Evolutionary conservation across 2,113 vertebrate species (phyloP).

Genomic region (Chelonoidis abingdonii): DNA sequence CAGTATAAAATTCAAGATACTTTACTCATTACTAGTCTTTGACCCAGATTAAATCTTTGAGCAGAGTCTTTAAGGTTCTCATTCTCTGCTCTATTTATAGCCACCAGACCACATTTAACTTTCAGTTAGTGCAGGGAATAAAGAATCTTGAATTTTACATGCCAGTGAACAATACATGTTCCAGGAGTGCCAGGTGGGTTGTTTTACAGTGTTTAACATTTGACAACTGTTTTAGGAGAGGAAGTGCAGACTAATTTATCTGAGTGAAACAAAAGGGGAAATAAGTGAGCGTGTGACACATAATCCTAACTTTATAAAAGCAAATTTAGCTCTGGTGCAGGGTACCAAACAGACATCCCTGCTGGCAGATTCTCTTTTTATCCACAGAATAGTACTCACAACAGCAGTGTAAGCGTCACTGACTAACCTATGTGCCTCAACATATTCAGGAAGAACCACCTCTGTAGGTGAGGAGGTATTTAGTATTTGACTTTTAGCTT

Average conservation of each 20-base stretch:
- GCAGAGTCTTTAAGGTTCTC: not conserved
- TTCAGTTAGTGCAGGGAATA: not conserved
- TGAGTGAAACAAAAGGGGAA: slow-evolving; percentile 1
- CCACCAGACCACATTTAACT: not conserved
- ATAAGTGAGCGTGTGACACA: not conserved
- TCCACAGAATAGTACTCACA: not conserved
- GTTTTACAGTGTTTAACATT: not conserved
- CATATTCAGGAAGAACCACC: not conserved
- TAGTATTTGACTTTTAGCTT: not conserved
- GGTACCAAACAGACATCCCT: not conserved
- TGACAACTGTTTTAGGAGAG: not conserved
- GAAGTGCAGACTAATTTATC: slow-evolving; percentile 25
- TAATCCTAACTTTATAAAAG: fast-evolving
- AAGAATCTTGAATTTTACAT: fast-evolving
- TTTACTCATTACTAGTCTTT: not conserved
- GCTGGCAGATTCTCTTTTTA: not conserved
- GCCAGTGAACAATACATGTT: fast-evolving
- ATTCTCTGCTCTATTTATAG: slow-evolving; percentile 8
- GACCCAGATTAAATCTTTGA: not conserved
- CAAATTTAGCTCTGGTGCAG: not conserved
- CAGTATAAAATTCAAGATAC: not conserved
- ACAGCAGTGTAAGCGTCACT: not conserved
- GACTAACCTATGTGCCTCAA: not conserved
- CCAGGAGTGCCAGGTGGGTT: fast-evolving
- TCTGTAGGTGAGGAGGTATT: not conserved